phyloP scores from a whole-genome alignment of 2,888 invertebrate species.

The Eumerus sabulonum region DNA sequence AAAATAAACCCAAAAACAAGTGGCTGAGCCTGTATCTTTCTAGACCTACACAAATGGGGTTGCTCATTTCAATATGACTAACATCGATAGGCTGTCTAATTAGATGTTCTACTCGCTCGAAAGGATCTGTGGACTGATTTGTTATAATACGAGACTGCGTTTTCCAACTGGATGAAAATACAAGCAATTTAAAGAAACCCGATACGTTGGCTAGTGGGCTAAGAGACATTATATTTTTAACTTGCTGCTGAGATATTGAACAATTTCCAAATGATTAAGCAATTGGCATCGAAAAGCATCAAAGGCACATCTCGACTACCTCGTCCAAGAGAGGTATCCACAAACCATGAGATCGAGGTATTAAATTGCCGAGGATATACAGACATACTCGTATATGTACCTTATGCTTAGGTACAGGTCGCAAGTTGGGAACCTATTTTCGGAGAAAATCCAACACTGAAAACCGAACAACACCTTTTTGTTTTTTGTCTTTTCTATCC shows the following conservation, averaged over 20 bases:
- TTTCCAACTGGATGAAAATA: no score
- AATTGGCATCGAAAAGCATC: conserved; percentile 6
- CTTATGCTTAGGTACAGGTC: no score
- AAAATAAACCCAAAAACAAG: not conserved
- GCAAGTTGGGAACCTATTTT: no score
- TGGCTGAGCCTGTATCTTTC: conserved; percentile 23
- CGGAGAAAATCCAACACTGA: no score
- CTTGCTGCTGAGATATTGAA: not conserved
- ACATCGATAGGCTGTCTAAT: conserved; percentile 34
- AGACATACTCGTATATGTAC: no score
- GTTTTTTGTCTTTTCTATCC: no score
- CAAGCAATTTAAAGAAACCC: conserved; percentile 23
- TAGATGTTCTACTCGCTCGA: conserved; percentile 30
- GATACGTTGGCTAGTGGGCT: conserved; percentile 30
- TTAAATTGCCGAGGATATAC: no score
- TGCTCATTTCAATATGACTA: conserved; percentile 25
- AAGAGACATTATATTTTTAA: not conserved
- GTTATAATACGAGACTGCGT: no score
- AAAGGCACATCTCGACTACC: conserved; percentile 24
- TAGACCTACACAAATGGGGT: conserved; percentile 6
- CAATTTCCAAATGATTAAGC: conserved; percentile 55
- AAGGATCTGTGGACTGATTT: not conserved
- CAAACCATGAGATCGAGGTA: no score
- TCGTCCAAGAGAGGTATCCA: not conserved
- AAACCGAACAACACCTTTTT: no score